phyloP scores from a whole-genome alignment of 2,888 invertebrate species.

The Scaptomyza caliginosa region DNA sequence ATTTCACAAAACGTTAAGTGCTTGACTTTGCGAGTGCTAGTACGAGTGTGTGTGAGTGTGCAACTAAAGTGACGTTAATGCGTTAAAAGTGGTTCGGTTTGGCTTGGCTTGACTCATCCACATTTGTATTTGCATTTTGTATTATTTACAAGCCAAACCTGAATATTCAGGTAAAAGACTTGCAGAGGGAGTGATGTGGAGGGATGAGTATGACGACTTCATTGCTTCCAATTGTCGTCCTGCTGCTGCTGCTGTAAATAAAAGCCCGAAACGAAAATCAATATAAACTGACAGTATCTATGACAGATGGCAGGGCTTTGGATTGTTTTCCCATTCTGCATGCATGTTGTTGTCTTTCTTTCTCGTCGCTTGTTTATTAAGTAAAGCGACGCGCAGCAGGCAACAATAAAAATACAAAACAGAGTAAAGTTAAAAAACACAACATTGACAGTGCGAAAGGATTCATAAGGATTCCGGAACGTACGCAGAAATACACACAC shows the following conservation, averaged over 20 bases:
- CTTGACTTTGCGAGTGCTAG: constrained; percentile 10
- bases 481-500: constrained; percentile 55
- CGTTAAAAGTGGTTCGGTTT: constrained; percentile 75
- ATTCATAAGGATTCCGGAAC: constrained; percentile 74
- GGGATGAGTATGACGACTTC: constrained; percentile 38
- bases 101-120: constrained; percentile 53
- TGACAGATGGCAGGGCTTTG: constrained; percentile 71
- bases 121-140: constrained; percentile 69
- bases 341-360: constrained; percentile 8
- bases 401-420: constrained; percentile 24
- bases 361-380: constrained; percentile 61
- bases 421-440: neutral
- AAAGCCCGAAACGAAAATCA: constrained; percentile 48
- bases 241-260: neutral
- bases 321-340: constrained; percentile 38
- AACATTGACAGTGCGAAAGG: constrained; percentile 56
- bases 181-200: neutral
- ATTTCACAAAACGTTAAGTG: constrained; percentile 29
- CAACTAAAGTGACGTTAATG: constrained; percentile 71
- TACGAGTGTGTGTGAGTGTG: constrained; percentile 24
- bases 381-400: constrained; percentile 56
- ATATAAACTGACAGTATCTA: constrained; percentile 72
- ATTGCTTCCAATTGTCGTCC: constrained; percentile 59
- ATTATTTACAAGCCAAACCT: constrained; percentile 71
- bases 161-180: constrained; percentile 66